These are phyloP conservation scores for Acanthopleura granulata DNA, from an alignment of 2,888 invertebrate species.

Conservation along the genomic window DNA sequence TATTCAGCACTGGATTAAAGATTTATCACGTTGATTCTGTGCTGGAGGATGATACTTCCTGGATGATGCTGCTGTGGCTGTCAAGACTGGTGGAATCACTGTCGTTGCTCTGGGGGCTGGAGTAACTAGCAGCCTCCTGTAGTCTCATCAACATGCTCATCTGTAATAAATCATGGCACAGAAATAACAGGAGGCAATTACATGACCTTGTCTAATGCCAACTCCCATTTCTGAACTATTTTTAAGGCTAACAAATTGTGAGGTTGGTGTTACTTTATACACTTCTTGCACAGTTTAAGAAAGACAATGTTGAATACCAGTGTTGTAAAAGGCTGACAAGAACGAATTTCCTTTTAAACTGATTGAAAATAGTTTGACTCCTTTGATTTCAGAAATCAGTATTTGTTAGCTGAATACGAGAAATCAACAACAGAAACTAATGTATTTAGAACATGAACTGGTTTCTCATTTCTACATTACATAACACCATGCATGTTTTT, in stretches of 20 bases:
- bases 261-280: too few relatives aligned
- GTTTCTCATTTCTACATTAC: too few relatives aligned
- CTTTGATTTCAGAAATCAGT: too few relatives aligned
- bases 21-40: slow-evolving; percentile 39
- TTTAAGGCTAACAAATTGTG: too few relatives aligned
- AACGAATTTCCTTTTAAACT: too few relatives aligned
- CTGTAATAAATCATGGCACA: slow-evolving; percentile 71
- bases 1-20: too few relatives aligned
- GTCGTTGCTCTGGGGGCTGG: slow-evolving; percentile 83
- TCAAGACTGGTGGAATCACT: slow-evolving; percentile 85
- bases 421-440: not conserved
- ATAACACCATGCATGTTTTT: too few relatives aligned
- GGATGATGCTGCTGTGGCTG: slow-evolving; percentile 54
- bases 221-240: too few relatives aligned
- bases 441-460: not conserved
- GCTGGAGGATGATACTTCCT: slow-evolving; percentile 44
- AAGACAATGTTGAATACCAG: not conserved
- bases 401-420: not conserved
- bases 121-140: slow-evolving; percentile 87
- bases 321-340: too few relatives aligned
- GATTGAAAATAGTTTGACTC: too few relatives aligned
- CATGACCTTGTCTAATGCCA: not conserved
- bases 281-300: too few relatives aligned
- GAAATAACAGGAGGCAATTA: not conserved
- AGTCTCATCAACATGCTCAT: slow-evolving; percentile 95